Evolutionary conservation across 2,797 vertebrate genomes (phyloP).

Genomic region (Peromyscus aztecus): DNA sequence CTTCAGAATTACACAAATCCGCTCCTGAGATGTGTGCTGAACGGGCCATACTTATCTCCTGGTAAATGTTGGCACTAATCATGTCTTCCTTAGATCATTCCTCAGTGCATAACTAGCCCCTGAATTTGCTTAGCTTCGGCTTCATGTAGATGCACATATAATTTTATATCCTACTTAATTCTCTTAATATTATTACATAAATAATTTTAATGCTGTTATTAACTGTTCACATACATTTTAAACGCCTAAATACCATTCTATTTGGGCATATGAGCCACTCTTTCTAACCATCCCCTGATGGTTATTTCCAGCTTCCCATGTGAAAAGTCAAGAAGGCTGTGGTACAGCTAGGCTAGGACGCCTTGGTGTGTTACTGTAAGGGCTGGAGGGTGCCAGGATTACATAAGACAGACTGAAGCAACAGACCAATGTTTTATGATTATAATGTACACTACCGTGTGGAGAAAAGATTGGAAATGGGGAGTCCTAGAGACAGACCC

Average conservation of each 20-base stretch:
- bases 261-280: not conserved
- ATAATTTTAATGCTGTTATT: conserved; percentile 65
- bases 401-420: not conserved
- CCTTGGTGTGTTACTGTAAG: not conserved
- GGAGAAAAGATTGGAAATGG: not conserved
- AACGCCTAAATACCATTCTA: conserved; percentile 34
- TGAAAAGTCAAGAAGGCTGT: not conserved
- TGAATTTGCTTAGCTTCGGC: not conserved
- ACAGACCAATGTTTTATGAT: not conserved
- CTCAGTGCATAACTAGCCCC: not conserved
- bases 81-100: not conserved
- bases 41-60: conserved; percentile 33
- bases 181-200: conserved; percentile 64
- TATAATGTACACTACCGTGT: not conserved
- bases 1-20: conserved; percentile 58
- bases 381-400: not conserved
- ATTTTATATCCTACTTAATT: conserved; percentile 65
- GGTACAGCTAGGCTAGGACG: not conserved
- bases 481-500: not conserved
- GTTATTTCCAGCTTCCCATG: not conserved
- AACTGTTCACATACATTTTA: conserved; percentile 48
- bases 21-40: not conserved
- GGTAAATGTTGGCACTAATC: conserved; percentile 31
- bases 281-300: not conserved
- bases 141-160: conserved; percentile 32